Evolutionary conservation across 2,113 vertebrate genomes (phyloP), one percentile per base, ranked within the genome.

Genomic region (Rattus rattus): DNA sequence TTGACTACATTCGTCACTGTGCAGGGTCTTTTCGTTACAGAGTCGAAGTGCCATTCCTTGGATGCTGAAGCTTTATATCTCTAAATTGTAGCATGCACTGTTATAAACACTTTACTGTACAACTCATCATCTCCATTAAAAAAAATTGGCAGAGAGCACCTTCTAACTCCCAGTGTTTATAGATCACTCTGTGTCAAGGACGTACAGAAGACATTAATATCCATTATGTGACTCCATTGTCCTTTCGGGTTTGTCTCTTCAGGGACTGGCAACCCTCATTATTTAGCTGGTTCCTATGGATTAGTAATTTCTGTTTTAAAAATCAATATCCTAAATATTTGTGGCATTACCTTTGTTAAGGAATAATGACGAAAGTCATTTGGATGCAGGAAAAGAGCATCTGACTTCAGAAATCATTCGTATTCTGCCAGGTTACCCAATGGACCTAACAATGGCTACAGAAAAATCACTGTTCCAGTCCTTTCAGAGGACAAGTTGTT

Each of bases 231-330:
- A 56, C 17, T 87, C 73, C 79, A 14, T 88, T 83, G 1, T 47
- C n/a, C 1, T 91, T 30, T 92, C 6, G 73, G 1, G 0, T 16
- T 85, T 54, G 56, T 93, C 13, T 5, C 89, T 93, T 49, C n/a
- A 69, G 59, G 87, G 3, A 30, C 28, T 79, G 16, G 12, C n/a
- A 92, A 13, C 20, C 95, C 26, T 84, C 24, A 52, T 36, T 73
- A 69, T 92, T 95, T 91, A 81, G 17, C 87, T 96, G 86, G 2
- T 76, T 94, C 24, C 89, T n/a, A 69, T 47, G 33, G 54, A 52
- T 77, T 93, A 14, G 20, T 95, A 69, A 83, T 52, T 92, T 75
- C 28, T 39, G 69, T 26, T 24, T 75, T 54, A 70, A 79, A 43
- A 79, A 77, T 14, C 52, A 56, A 67, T 26, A 77, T 47, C 30